Percentiles rank a stretch among this genome's conserved stretches.
phyloP scores from a whole-genome alignment of 2,113 vertebrate species.

The Triplophysa rosa region DNA sequence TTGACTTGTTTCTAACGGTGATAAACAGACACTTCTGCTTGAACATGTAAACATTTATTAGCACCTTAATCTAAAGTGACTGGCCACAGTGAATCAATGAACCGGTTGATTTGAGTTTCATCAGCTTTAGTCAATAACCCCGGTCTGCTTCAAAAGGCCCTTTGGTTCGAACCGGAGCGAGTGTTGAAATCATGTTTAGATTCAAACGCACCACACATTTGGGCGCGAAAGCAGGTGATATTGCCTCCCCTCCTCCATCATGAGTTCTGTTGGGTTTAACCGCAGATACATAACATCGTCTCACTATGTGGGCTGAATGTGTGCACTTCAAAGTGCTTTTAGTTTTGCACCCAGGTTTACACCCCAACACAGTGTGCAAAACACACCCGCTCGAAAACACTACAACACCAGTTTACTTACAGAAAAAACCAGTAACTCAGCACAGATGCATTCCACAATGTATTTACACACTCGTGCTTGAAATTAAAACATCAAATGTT shows the following conservation, averaged over 20 bases:
- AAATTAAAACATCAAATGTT: no score
- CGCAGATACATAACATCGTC: slow-evolving; percentile 47
- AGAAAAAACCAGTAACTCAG: slow-evolving; percentile 8
- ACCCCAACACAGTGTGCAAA: slow-evolving; percentile 25
- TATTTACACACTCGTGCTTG: background rate
- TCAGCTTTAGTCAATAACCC: no score
- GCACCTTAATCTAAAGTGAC: no score
- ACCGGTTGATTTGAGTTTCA: no score
- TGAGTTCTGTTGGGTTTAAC: slow-evolving; percentile 35
- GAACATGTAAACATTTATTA: no score
- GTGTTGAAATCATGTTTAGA: background rate
- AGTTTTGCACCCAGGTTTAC: slow-evolving; percentile 48
- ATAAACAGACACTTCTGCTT: no score
- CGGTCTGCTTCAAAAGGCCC: background rate
- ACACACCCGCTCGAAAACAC: slow-evolving; percentile 30
- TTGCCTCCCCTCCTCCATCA: background rate
- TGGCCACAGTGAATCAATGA: no score
- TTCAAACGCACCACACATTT: slow-evolving; percentile 3
- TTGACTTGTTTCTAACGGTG: no score
- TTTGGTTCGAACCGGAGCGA: background rate
- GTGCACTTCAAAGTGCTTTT: slow-evolving; percentile 52
- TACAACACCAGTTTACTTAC: background rate
- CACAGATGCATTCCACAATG: no score
- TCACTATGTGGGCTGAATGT: slow-evolving; percentile 26
- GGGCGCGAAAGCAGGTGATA: slow-evolving; percentile 36